Evolutionary conservation across 2,113 vertebrate genomes (phyloP), one percentile per base, ranked within the genome.

Genomic region (Amblyornis subalaris): DNA sequence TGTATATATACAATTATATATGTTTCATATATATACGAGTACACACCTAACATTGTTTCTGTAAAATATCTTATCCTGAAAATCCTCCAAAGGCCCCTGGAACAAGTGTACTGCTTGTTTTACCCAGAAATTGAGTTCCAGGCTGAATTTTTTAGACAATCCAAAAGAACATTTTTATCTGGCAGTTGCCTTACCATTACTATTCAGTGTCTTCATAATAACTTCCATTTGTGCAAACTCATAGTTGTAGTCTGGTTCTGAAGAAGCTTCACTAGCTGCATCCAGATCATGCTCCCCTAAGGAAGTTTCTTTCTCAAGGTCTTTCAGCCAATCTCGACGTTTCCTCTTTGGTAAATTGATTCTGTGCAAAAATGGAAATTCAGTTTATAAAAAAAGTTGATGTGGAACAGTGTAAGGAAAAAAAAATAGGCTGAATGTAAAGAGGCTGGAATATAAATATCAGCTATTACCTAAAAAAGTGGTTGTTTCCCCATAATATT

Each of bases 181-280:
- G 19, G 29, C 12, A 38, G 10, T 23, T 78, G n/a, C 22, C 97
- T 97, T 97, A 99, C 99, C 99, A 33, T 99, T 99, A 85, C 98
- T 99, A 72, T 98, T 99, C 83, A 99, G 98, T 7, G 99, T 99
- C 94, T 99, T 99, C 99, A 99, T 99, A 96, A 99, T 99, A 82
- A 99, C 99, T 96, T 99, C 99, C 99, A 99, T 99, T 98, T 99
- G 99, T 51, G 99, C 99, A 94, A 99, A 99, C 96, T 99, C 99
- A 4, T 99, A 99, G 97, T 98, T 99, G 94, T 99, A 99, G 96
- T 99, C 99, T 87, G 99, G 98, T 89, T 99, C 99, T 6, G 99
- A 99, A n/a, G 99, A 99, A 17, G 99, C 98, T 97, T 99, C 99
- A n/a, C 99, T 99, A 75, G 98, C 98, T 3, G 99, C 99, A 91